These are phyloP conservation scores for Ericerus pela DNA, from an alignment of 1,140 invertebrate species.

Conservation along the genomic window DNA sequence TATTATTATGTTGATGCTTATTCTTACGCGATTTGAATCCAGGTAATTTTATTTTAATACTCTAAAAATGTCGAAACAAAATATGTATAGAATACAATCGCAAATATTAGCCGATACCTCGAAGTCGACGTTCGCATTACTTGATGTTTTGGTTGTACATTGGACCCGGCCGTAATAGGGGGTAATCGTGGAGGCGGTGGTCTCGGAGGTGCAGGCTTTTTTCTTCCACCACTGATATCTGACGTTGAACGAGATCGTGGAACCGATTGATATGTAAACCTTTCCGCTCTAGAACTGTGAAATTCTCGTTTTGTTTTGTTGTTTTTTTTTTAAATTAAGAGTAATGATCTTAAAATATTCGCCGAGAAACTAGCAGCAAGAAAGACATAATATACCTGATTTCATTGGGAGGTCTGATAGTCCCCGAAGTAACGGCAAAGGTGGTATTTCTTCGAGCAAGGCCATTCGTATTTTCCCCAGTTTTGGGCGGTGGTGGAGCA, in stretches of 20 bases:
- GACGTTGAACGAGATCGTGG: conserved; percentile 12
- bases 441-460: neutral
- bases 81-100: neutral
- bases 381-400: neutral
- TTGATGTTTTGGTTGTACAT: conserved; percentile 27
- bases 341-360: neutral
- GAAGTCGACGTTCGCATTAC: conserved; percentile 28
- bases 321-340: neutral
- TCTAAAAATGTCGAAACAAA: conserved; percentile 12
- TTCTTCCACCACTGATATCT: conserved; percentile 19
- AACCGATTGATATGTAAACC: conserved; percentile 4
- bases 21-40: conserved; percentile 33
- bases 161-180: conserved; percentile 13
- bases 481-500: conserved; percentile 29
- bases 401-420: neutral
- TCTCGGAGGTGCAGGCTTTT: conserved; percentile 37
- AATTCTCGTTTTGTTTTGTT: neutral
- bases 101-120: neutral
- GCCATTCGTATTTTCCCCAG: conserved; percentile 9
- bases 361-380: neutral
- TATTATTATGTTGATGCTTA: conserved; percentile 12
- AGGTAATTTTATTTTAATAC: conserved; percentile 24
- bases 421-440: neutral
- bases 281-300: conserved; percentile 1
- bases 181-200: conserved; percentile 36